Conservation (phyloP, 2,113 vertebrate genomes). For the Apodemus speciosus region DNA sequence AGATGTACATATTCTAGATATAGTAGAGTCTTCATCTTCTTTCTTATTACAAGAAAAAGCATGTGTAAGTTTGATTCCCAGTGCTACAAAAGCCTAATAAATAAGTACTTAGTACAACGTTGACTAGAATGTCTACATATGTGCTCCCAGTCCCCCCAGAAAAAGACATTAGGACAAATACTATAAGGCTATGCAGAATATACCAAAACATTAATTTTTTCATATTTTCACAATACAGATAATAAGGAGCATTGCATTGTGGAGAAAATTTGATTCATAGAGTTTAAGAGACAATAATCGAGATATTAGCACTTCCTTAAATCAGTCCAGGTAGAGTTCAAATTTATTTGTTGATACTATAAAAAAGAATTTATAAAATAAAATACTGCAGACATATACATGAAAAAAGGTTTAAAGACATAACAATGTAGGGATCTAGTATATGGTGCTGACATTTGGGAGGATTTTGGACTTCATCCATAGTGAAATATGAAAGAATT, state of each 20-base stretch:
- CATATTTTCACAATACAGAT: neutral
- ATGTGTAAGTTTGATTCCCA: neutral
- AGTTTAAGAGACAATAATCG: neutral
- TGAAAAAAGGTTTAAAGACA: neutral
- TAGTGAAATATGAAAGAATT: neutral
- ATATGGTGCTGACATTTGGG: neutral
- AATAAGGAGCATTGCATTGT: neutral
- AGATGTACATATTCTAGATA: neutral
- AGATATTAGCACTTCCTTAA: neutral
- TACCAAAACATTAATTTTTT: neutral
- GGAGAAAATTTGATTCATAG: neutral
- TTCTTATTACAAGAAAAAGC: neutral
- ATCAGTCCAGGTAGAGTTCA: neutral
- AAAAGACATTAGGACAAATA: neutral
- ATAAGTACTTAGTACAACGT: neutral
- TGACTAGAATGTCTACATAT: neutral
- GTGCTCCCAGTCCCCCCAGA: neutral
- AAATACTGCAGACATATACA: neutral
- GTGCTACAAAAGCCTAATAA: neutral
- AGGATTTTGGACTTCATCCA: neutral
- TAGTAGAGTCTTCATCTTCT: neutral
- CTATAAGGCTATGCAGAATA: neutral
- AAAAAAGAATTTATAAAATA: constrained; percentile 26
- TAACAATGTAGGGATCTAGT: neutral
- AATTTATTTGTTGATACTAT: constrained; percentile 29